Evolutionary conservation across 2,113 vertebrate genomes (phyloP).

Genomic region (Stictonetta naevosa): DNA sequence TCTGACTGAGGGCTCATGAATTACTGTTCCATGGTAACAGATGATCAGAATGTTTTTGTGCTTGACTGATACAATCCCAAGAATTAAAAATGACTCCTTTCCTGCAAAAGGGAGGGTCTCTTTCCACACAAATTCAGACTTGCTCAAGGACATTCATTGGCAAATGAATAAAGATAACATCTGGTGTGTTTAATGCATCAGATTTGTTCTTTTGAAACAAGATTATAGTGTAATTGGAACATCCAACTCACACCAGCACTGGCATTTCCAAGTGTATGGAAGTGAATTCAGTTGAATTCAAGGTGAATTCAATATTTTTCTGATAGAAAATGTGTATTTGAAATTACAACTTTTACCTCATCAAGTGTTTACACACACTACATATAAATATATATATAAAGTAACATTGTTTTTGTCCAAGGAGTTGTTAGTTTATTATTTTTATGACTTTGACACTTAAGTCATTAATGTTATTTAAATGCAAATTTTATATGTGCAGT

Average conservation of each 20-base stretch:
- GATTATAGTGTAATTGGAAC: not conserved
- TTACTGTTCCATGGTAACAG: not conserved
- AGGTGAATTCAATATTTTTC: not conserved
- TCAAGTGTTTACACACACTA: not conserved
- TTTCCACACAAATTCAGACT: not conserved
- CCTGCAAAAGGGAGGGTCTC: not conserved
- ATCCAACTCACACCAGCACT: not conserved
- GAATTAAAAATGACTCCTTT: not conserved
- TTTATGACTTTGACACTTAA: not conserved
- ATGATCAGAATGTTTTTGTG: not conserved
- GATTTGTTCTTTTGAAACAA: not conserved
- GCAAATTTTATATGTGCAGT: not conserved
- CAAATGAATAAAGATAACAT: not conserved
- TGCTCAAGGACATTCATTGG: not conserved
- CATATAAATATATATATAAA: too few relatives aligned
- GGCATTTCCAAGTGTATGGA: not conserved
- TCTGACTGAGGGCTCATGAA: not conserved
- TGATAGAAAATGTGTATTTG: not conserved
- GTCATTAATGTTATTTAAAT: not conserved
- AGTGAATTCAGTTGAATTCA: not conserved
- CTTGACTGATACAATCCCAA: not conserved
- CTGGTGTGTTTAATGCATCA: not conserved
- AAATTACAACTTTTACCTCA: not conserved
- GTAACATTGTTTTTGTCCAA: not conserved
- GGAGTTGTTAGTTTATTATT: not conserved